Evolutionary conservation across 2,113 vertebrate species (phyloP).

Genomic region (Diglossa brunneiventris): DNA sequence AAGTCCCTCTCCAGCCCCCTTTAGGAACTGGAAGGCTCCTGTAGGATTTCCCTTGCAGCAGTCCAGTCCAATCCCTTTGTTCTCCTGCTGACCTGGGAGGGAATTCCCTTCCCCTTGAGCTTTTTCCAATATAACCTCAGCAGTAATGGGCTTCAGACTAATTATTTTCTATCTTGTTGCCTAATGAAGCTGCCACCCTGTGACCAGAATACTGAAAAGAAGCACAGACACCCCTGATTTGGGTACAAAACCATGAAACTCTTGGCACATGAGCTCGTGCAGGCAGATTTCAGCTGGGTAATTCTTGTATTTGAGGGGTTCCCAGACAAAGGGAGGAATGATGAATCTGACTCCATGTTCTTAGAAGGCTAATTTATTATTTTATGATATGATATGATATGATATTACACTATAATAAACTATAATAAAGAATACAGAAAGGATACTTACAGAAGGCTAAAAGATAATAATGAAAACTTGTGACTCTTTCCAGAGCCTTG

Average conservation of each 20-base stretch:
- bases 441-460: too few species aligned
- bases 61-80: not conserved
- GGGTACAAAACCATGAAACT: not conserved
- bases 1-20: not conserved
- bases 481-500: too few species aligned
- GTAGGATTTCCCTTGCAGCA: not conserved
- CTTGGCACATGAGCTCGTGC: not conserved
- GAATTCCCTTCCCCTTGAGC: not conserved
- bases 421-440: too few species aligned
- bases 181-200: not conserved
- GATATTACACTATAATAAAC: too few species aligned
- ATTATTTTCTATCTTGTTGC: not conserved
- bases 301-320: too few species aligned
- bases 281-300: not conserved
- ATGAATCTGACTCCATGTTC: too few species aligned
- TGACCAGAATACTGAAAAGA: not conserved
- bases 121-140: not conserved
- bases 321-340: too few species aligned
- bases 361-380: too few species aligned
- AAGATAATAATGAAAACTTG: too few species aligned
- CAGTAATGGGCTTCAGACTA: not conserved
- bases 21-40: not conserved
- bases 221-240: not conserved
- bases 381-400: too few species aligned
- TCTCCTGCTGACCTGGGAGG: accelerated